phyloP scores from a whole-genome alignment of 2,888 invertebrate genomes.

The Leptopilina syphax region DNA sequence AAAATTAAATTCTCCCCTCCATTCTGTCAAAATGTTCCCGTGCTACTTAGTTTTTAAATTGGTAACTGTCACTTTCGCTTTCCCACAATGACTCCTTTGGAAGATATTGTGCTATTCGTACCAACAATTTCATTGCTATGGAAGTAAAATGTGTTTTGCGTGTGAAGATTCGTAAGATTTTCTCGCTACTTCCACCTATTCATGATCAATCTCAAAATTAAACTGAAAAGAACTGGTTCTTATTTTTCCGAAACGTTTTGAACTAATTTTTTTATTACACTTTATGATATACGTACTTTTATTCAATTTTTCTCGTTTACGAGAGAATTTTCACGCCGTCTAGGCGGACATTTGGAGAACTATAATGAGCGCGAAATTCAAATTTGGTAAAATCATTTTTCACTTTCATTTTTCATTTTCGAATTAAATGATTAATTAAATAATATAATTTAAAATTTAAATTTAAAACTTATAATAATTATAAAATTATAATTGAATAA shows the following conservation, averaged over 20 bases:
- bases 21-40: slow-evolving; percentile 20
- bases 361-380: no score
- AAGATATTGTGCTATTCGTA: slow-evolving; percentile 29
- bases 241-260: background rate
- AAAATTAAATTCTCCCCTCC: background rate
- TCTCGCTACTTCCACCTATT: slow-evolving; percentile 26
- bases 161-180: slow-evolving; percentile 27
- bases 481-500: no score
- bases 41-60: slow-evolving; percentile 22
- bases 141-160: slow-evolving; percentile 32
- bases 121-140: slow-evolving; percentile 10
- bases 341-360: no score
- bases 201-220: slow-evolving; percentile 13
- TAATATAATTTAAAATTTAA: no score
- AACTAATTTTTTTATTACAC: no score
- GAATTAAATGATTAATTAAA: no score
- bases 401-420: no score
- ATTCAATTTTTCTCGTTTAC: no score
- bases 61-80: slow-evolving; percentile 39
- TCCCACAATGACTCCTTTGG: background rate
- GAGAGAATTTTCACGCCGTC: no score
- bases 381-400: no score
- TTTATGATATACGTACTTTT: no score
- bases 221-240: slow-evolving; percentile 2
- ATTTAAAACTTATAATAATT: no score